Percentiles rank a stretch among this genome's conserved stretches.
These are phyloP conservation scores for Hippocampus comes DNA, from an alignment of 2,113 vertebrate species.

Conservation along the genomic window DNA sequence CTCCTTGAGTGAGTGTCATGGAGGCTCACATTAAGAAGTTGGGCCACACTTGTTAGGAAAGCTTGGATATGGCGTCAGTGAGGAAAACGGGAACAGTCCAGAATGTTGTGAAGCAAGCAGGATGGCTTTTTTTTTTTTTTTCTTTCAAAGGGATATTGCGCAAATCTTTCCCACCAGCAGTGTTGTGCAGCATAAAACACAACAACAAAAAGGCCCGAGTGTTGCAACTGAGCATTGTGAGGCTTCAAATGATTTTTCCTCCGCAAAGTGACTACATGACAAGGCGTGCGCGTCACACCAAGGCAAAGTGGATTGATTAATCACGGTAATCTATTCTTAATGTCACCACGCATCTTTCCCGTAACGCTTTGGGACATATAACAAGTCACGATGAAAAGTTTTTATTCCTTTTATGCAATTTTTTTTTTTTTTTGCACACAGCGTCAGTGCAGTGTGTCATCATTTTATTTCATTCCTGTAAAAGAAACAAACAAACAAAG, in stretches of 20 bases:
- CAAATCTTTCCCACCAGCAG: neutral
- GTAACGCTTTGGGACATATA: neutral
- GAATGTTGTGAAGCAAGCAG: neutral
- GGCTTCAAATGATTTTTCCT: neutral
- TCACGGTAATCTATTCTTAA: slow-evolving; percentile 1
- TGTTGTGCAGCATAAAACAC: neutral
- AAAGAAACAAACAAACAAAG: neutral
- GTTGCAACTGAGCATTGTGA: neutral
- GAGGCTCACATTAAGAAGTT: neutral
- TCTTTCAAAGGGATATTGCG: neutral
- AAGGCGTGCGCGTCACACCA: neutral
- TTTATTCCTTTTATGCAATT: neutral
- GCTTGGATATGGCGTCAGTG: neutral
- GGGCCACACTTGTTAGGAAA: neutral
- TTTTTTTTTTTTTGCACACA: neutral
- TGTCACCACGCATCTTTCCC: neutral
- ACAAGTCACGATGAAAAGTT: neutral
- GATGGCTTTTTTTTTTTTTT: neutral
- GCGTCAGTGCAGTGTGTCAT: neutral
- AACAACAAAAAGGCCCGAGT: neutral
- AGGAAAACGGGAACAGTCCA: slow-evolving; percentile 1
- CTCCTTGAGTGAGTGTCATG: neutral
- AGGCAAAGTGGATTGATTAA: neutral
- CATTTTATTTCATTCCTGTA: neutral
- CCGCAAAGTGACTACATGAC: neutral